Evolutionary conservation across 2,113 vertebrate genomes (phyloP), one percentile per base, ranked within the genome.

Genomic region (Cheilinus undulatus): DNA sequence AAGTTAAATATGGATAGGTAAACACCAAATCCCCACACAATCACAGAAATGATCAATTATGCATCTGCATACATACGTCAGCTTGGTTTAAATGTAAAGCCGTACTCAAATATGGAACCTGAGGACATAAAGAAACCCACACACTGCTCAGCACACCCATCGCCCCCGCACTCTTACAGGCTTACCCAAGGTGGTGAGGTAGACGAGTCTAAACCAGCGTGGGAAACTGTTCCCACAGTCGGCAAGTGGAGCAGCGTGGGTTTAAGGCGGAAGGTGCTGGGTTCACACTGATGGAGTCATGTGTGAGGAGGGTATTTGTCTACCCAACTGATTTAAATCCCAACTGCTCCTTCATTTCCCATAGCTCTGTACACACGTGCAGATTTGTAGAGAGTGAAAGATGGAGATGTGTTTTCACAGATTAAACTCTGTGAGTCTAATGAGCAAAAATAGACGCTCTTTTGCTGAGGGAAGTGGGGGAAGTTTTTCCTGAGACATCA

Each of bases 141-240:
- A 5, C 19, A 56, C 42, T 24, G 40, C 27, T 14, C 22, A 51
- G 20, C 48, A 40, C 43, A 61, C 49, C 12, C 30, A 60, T 12
- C 30, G 7, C 30, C 19, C 60, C n/a, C 38, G 60, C 50, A 63
- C 34, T 32, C 5, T 2, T 48, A 51, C 40, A 66, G 27, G 42
- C 43, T 27, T 70, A 46, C 59, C 50, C 51, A 53, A 12, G 26
- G 61, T 4, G 61, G 67, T 65, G 40, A 69, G 58, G 38, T 57
- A 66, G 66, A 61, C 5, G 4, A 50, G 61, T 58, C 24, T 46
- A 42, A 76, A 68, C 36, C 73, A 84, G 77, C 76, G 71, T 90
- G 90, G 86, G 88, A 91, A 91, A 90, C 57, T 46, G 67, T 88
- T 86, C 75, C 66, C 68, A 76, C 77, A 74, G 81, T 63, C 83